phyloP scores from a whole-genome alignment of 2,113 vertebrate genomes.

The Rhabdornis inornatus region DNA sequence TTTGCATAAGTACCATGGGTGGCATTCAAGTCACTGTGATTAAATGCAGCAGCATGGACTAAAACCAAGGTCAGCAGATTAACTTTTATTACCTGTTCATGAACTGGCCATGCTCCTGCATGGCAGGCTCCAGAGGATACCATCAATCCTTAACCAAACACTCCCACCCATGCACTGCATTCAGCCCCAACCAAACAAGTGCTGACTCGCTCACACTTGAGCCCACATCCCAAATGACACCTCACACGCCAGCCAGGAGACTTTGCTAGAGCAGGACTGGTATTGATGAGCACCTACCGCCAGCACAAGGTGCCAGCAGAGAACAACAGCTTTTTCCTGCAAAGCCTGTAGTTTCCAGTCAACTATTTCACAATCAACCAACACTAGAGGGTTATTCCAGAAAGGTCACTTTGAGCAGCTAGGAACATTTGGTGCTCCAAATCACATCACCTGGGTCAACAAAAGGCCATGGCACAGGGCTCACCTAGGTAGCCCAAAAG shows the following conservation, averaged over 20 bases:
- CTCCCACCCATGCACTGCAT: neutral
- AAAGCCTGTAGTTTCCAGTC: neutral
- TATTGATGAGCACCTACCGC: neutral
- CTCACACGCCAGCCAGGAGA: neutral
- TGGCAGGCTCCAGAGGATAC: neutral
- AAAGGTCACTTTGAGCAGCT: neutral
- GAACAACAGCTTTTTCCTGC: neutral
- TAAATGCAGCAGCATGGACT: neutral
- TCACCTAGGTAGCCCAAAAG: neutral
- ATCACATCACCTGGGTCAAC: neutral
- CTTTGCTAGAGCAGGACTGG: neutral
- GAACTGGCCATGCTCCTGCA: neutral
- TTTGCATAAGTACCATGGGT: neutral
- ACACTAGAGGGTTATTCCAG: neutral
- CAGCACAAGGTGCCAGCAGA: neutral
- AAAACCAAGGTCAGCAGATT: slow-evolving; percentile 27
- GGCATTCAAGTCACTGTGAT: neutral
- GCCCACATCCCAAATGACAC: neutral
- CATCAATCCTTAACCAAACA: slow-evolving; percentile 11
- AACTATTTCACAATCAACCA: neutral
- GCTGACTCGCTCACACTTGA: neutral
- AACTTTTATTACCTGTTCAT: slow-evolving; percentile 9
- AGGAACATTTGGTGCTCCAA: neutral
- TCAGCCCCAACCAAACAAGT: neutral
- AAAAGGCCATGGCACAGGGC: neutral